A percentile compares a stretch with the other conserved stretches of the same genome.
Evolutionary conservation across 2,113 vertebrate species (phyloP).

Genomic region (Asarcornis scutulata): DNA sequence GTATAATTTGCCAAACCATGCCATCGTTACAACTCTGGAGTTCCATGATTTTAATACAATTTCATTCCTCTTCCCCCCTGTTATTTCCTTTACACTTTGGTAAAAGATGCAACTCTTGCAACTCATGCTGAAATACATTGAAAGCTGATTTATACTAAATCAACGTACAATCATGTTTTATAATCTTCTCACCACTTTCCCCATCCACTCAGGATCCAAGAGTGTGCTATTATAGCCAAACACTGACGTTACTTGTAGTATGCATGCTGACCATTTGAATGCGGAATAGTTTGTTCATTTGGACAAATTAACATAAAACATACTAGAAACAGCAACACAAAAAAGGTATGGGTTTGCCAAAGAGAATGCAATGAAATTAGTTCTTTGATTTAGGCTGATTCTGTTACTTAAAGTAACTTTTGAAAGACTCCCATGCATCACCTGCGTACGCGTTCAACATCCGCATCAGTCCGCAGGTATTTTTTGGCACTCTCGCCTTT

Average conservation of each 20-base stretch:
- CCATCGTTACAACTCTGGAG: neutral
- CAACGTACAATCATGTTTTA: neutral
- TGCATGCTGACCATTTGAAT: neutral
- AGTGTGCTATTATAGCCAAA: neutral
- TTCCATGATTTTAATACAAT: neutral
- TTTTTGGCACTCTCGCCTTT: constrained; percentile 78
- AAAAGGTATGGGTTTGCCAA: neutral
- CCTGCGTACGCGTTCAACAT: constrained; percentile 85
- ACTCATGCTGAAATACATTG: neutral
- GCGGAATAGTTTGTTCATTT: neutral
- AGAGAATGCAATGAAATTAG: neutral
- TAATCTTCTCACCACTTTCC: neutral
- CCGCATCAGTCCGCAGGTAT: constrained; percentile 75
- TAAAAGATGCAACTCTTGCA: neutral
- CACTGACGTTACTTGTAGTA: neutral
- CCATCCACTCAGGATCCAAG: neutral
- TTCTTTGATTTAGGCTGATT: neutral
- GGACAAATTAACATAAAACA: neutral
- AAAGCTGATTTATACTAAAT: neutral
- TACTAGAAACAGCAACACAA: neutral
- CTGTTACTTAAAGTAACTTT: neutral
- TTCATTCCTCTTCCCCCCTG: neutral
- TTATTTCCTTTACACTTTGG: neutral
- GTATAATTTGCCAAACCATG: neutral
- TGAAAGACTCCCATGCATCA: constrained; percentile 28